Evolutionary conservation across 1,140 invertebrate species (phyloP).

Genomic region (Heterodera schachtii): DNA sequence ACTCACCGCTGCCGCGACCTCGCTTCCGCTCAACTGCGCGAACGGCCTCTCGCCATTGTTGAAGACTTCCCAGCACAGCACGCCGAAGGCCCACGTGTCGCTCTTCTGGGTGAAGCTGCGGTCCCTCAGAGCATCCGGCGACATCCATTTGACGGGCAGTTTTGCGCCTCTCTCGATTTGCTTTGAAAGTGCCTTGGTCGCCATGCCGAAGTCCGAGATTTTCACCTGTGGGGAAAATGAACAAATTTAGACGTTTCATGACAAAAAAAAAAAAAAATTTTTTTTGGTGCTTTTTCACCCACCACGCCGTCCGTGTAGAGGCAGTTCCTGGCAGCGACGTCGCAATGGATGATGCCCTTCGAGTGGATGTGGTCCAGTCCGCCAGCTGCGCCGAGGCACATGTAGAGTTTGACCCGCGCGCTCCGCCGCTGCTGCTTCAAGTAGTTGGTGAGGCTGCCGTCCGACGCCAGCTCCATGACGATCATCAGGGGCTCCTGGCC

Average conservation of each 20-base stretch:
- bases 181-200: slow-evolving; percentile 26
- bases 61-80: slow-evolving; percentile 38
- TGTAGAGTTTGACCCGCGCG: slow-evolving; percentile 27
- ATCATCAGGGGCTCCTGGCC: slow-evolving; percentile 44
- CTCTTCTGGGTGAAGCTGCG: slow-evolving; percentile 40
- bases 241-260: neutral
- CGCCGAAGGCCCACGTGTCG: slow-evolving; percentile 38
- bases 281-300: neutral
- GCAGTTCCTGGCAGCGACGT: slow-evolving; percentile 42
- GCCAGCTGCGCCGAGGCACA: slow-evolving; percentile 34
- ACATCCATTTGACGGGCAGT: slow-evolving; percentile 43
- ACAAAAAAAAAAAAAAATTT: neutral
- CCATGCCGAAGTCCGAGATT: slow-evolving; percentile 42
- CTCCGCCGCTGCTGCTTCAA: neutral
- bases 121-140: slow-evolving; percentile 36
- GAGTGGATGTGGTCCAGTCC: slow-evolving; percentile 41
- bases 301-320: slow-evolving; percentile 17
- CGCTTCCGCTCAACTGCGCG: slow-evolving; percentile 27
- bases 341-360: slow-evolving; percentile 30
- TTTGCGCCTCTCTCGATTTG: slow-evolving; percentile 10
- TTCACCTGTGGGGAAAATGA: slow-evolving; percentile 29
- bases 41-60: slow-evolving; percentile 33
- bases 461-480: slow-evolving; percentile 41
- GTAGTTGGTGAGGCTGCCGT: slow-evolving; percentile 28
- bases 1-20: slow-evolving; percentile 29